Evolutionary conservation across 2,797 vertebrate genomes (phyloP), one percentile per base, ranked within the genome.

Genomic region (Smutsia temminckii): DNA sequence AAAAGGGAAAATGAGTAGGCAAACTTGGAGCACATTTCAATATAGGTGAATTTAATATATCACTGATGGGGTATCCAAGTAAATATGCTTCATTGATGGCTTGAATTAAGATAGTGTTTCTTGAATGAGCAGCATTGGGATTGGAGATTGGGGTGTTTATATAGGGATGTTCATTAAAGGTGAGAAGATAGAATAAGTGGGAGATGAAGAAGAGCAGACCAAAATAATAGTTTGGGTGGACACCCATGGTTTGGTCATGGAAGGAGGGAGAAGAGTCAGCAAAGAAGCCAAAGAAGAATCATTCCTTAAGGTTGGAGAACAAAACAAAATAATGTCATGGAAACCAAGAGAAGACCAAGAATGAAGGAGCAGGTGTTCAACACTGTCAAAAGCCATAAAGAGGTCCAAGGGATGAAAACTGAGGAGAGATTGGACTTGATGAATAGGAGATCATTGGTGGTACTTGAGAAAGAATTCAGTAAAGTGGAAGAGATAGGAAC

Each of bases 311-410:
- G 3, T 55, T 78, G 25, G 11, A 75, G 79, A 83, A 49, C 6
- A 86, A 93, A 92, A 12, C 18, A 61, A 29, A 69, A 14, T 16
- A 72, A 29, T 40, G 23, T 83, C 11, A 9, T 66, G 14, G 49
- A 96, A 95, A 78, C 37, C 40, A 74, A 77, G 68, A 89, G 59
- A 93, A 86, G 66, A 64, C 32, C 32, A 79, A 85, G 20, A 57
- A 66, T 34, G 8, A 79, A 95, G 49, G 5, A 66, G 40, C 42
- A 91, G 32, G 21, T 78, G 23, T 34, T 94, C 71, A 53, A 23
- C 2, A 32, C 29, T 40, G 25, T 53, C 80, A 75, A 88, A 86
- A 55, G 21, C 20, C 49, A 81, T 25, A 66, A 71, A 63, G 83
- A 88, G 20, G n/a, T 51, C 40, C 92, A 46, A 13, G 94, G 37